Base-by-base conservation (phyloP, 1,140 invertebrate genomes). In the Euglossa dilemma region DNA sequence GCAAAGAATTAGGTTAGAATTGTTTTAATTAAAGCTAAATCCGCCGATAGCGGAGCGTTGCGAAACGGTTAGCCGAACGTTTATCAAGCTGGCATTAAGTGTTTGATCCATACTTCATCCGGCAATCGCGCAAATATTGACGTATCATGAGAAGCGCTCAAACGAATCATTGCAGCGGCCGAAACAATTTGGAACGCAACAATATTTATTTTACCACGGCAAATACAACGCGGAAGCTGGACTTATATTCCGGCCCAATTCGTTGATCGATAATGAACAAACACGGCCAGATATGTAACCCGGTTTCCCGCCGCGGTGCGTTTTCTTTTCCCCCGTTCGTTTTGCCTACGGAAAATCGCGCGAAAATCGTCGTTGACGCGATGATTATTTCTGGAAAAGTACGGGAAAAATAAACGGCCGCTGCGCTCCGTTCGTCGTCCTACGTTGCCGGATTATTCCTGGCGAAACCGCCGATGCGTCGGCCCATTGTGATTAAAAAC, bases 251-350 rank as follows among this genome's bases (percentile, higher is more conserved):
- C 12, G 45, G 57, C n/a, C 5, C 18, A 59, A 50, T 61, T 75
- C 57, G 52, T 47, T 56, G 18, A 25, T 77, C 50, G 75, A 69
- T 57, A 78, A 78, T 25, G 52, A 69, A 69, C 50, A 28, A 69
- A 66, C 25, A 25, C 6, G 1, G 4, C 4, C 25, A 50, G 47
- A 14, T 9, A 11, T 54, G 16, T 28, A 72, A 72, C 52, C 52
- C 9, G 18, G 23, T 36, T 36, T 11, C 25, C 9, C 14, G 23
- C 2, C 12, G 36, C 12, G 23, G n/a, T 23, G 8, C 28, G 28
- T 7, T 45, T 43, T 50, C 28, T 16, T 36, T 6, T 50, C 16
- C 14, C n/a, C 6, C 4, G 8, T 23, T 36, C 23, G 9, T 12
- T 9, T 36, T 52, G 54, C 8, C 14, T 54, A 0, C 23, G 9